Percentiles rank a stretch among this genome's conserved stretches.
Conservation (phyloP, 2,113 vertebrate species). For the Picathartes gymnocephalus region DNA sequence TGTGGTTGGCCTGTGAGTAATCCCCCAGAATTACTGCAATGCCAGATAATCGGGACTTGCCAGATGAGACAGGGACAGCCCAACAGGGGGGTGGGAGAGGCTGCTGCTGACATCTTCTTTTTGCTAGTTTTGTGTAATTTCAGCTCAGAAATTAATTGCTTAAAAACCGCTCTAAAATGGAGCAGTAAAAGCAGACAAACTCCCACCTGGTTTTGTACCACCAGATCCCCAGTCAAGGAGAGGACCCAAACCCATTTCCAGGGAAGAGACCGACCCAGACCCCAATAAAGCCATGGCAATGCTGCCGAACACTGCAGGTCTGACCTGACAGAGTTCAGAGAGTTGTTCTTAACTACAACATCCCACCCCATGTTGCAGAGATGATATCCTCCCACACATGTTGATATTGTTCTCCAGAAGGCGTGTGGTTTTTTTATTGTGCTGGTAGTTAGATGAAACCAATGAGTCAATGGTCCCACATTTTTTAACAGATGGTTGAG, state of each 20-base stretch:
- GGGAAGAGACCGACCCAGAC: not conserved
- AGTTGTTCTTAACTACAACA: not conserved
- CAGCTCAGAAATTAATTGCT: not conserved
- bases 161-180: not conserved
- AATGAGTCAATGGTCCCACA: conserved; percentile 62
- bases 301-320: not conserved
- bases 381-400: conserved; percentile 21
- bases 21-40: not conserved
- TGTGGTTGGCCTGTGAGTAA: not conserved
- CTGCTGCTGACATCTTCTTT: not conserved
- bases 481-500: conserved; percentile 62
- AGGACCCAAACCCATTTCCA: not conserved
- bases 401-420: conserved; percentile 63
- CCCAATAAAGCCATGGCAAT: not conserved
- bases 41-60: not conserved
- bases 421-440: conserved; percentile 27
- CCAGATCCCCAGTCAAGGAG: not conserved
- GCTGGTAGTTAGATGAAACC: conserved; percentile 40
- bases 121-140: not conserved
- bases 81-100: not conserved
- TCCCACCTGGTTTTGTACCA: not conserved
- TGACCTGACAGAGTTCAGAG: not conserved
- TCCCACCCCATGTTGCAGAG: conserved; percentile 15
- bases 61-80: not conserved
- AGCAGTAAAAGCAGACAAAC: not conserved